These are phyloP conservation scores for Ormyrus rosae DNA, from an alignment of 2,888 invertebrate species.

Conservation along the genomic window DNA sequence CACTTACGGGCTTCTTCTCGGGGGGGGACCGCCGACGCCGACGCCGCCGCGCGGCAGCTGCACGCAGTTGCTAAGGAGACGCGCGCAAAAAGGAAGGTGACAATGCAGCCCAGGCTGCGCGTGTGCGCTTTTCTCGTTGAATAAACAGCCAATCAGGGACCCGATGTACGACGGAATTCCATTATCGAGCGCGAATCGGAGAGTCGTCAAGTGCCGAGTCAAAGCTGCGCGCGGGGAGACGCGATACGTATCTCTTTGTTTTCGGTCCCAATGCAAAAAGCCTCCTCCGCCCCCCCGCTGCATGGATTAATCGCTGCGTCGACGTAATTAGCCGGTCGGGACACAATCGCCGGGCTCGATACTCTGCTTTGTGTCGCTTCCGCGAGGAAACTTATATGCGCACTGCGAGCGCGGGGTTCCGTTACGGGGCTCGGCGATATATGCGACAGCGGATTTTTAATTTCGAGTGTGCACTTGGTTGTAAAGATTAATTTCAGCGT, in stretches of 20 bases:
- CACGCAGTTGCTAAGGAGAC: slow-evolving; percentile 37
- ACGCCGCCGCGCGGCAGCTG: no score
- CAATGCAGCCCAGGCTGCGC: not conserved
- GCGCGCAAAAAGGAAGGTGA: no score
- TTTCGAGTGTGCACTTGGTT: no score
- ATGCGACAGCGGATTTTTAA: no score
- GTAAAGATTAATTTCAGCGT: no score
- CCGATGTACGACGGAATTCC: slow-evolving; percentile 13
- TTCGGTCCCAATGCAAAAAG: not conserved
- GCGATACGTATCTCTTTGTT: not conserved
- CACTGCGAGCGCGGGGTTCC: no score
- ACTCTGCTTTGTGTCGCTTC: not conserved
- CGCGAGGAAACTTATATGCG: not conserved
- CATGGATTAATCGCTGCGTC: not conserved
- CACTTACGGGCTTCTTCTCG: not conserved
- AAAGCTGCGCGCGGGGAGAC: not conserved
- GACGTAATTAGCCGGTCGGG: slow-evolving; percentile 14
- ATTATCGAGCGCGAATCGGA: slow-evolving; percentile 19
- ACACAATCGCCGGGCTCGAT: not conserved
- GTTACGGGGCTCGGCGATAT: no score
- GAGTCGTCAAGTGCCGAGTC: not conserved
- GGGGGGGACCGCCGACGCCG: no score
- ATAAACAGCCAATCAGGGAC: slow-evolving; percentile 30
- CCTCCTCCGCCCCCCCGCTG: not conserved
- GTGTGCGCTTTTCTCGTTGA: not conserved